Evolutionary conservation across 2,888 invertebrate species (phyloP), one percentile per base, ranked within the genome.

Genomic region (Tetranychus piercei): DNA sequence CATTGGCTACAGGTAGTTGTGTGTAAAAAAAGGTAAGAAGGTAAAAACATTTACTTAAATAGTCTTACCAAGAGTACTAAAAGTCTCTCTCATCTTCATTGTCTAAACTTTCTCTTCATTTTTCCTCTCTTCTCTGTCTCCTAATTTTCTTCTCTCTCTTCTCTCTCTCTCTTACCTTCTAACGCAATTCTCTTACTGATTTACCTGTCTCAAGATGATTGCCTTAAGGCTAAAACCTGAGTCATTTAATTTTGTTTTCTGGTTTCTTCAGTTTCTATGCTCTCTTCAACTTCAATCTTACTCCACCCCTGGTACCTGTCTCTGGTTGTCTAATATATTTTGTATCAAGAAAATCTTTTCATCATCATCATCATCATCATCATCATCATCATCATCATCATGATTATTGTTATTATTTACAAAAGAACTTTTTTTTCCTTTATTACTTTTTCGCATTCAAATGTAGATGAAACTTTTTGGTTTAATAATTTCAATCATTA

Each of bases 41-140:
- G n/a, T 9, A 69, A 69, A 20, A 69, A 69, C 15, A 55, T 15
- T 15, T 9, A 55, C 55, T 15, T 55, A 15, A 55, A 55, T 9
- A 55, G 15, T 15, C 55, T 55, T 55, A 55, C 15, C 55, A 55
- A 15, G 11, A 55, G 9, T 15, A 55, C 15, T 15, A 15, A 15
- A n/a, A 9, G 9, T 55, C 55, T 55, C n/a, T n/a, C n/a, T 23
- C 34, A n/a, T 69, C 22, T 69, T 69, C 69, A 11, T 23, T 69
- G 69, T 69, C 69, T 20, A 18, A n/a, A 11, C 11, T 15, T n/a
- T 23, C n/a, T 69, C 69, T 69, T n/a, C 69, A 15, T 69, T n/a
- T n/a, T n/a, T 69, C 69, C n/a, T 69, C n/a, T 9, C n/a, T 23
- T 69, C 69, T 69, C 69, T 69, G 18, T 65, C 66, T 65, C 4